phyloP scores from a whole-genome alignment of 2,113 vertebrate species.

The Diadophis punctatus region DNA sequence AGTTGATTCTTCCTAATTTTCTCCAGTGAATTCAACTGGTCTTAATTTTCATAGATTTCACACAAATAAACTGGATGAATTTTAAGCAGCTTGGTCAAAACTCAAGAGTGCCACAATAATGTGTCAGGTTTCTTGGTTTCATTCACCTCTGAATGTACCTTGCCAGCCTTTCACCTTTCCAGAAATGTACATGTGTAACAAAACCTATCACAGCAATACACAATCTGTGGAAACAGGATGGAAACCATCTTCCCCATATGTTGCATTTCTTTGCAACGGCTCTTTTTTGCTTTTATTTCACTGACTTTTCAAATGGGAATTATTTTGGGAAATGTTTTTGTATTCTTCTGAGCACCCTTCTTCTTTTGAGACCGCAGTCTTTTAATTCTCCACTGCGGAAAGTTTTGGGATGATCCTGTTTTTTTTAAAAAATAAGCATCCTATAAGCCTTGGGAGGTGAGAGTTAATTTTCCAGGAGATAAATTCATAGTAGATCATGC shows the following conservation, averaged over 20 bases:
- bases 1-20: neutral
- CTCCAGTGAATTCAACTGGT: neutral
- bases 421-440: neutral
- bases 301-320: neutral
- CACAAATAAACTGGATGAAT: neutral
- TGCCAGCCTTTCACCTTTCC: neutral
- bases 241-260: neutral
- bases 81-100: neutral
- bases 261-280: neutral
- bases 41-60: neutral
- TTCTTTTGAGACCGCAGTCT: neutral
- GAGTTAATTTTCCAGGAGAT: neutral
- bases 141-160: neutral
- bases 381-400: neutral
- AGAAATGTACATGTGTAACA: neutral
- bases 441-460: neutral
- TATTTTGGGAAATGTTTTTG: neutral
- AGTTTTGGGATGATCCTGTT: neutral
- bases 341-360: neutral
- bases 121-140: neutral
- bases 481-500: neutral
- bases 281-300: neutral
- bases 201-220: neutral
- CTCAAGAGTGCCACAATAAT: neutral
- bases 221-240: neutral